A percentile compares a stretch with the other conserved stretches of the same genome.
Evolutionary conservation across 2,113 vertebrate species (phyloP).

Genomic region (Megaceryle maxima): DNA sequence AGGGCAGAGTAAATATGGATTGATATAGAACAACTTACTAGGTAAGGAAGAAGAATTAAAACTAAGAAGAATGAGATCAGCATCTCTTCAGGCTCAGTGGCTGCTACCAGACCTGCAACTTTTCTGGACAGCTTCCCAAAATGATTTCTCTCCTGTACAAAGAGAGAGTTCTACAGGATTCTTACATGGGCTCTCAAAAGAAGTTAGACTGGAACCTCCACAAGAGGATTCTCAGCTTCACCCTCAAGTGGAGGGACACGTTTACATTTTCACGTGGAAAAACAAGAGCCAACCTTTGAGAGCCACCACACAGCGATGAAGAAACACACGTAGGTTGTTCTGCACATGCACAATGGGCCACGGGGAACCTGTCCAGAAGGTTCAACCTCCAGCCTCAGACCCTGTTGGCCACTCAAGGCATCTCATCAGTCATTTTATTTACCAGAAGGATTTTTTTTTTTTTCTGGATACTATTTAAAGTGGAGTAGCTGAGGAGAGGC

Average conservation of each 20-base stretch:
- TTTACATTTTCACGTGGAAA: not conserved
- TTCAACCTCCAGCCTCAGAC: not conserved
- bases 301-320: not conserved
- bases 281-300: not conserved
- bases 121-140: not conserved
- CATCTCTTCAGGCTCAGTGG: not conserved
- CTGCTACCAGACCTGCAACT: not conserved
- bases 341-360: fast-evolving
- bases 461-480: not conserved
- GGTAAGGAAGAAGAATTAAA: not conserved
- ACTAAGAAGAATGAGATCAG: not conserved
- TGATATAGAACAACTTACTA: not conserved
- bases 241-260: not conserved
- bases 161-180: not conserved
- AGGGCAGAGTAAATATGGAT: too few relatives aligned
- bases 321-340: too few relatives aligned
- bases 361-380: not conserved
- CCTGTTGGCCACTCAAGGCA: not conserved
- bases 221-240: not conserved
- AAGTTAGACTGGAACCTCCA: not conserved
- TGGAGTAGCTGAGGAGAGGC: not conserved
- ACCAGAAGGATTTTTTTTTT: not conserved
- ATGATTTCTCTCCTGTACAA: not conserved
- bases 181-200: not conserved
- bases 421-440: not conserved